Conservation (phyloP, 2,113 vertebrate genomes). For the Phalacrocorax aristotelis region DNA sequence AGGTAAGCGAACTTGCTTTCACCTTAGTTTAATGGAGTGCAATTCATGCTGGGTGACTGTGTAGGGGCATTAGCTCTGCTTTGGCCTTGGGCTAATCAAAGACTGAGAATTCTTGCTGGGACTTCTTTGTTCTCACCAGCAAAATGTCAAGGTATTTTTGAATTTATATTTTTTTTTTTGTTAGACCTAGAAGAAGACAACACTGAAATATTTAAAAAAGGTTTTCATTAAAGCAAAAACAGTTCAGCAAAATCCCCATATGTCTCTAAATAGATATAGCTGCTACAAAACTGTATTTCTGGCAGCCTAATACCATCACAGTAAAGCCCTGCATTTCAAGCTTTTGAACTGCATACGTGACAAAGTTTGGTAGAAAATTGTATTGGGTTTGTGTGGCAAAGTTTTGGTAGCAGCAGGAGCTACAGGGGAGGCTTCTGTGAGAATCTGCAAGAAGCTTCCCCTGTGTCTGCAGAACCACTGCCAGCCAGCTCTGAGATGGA, state of each 20-base stretch:
- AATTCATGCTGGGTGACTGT: not conserved
- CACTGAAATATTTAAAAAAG: not conserved
- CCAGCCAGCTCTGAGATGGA: not conserved
- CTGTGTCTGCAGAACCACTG: not conserved
- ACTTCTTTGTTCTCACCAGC: not conserved
- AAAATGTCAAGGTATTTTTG: not conserved
- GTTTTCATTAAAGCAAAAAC: not conserved
- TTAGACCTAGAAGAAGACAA: not conserved
- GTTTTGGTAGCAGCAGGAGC: not conserved
- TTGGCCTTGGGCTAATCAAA: not conserved
- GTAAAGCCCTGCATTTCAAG: not conserved
- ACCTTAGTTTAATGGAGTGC: not conserved
- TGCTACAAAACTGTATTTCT: not conserved
- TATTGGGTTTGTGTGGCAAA: not conserved
- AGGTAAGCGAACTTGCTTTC: not conserved
- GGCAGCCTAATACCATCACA: not conserved
- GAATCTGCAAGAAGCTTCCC: not conserved
- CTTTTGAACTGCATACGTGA: not conserved
- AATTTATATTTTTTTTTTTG: not conserved
- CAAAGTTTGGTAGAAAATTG: not conserved
- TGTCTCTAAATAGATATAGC: not conserved
- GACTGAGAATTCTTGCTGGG: not conserved
- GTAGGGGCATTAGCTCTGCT: not conserved
- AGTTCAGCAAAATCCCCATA: not conserved
- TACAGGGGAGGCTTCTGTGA: not conserved